Conservation (phyloP, 2,113 vertebrate species). For the Chiloscyllium plagiosum region DNA sequence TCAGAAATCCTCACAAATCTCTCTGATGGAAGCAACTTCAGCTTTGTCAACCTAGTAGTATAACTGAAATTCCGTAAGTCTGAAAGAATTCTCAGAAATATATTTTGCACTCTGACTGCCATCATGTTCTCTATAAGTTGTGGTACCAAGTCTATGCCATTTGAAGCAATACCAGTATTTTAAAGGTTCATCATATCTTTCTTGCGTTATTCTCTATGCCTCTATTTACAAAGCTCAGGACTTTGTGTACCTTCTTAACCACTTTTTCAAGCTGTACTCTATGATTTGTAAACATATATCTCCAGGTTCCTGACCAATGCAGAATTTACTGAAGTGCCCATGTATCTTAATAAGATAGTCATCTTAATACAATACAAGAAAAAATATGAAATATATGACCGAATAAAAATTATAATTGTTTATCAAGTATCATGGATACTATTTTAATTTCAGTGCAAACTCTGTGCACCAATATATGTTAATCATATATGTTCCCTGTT, state of each 20-base stretch:
- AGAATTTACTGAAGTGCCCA: neutral
- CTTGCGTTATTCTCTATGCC: neutral
- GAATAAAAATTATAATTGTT: neutral
- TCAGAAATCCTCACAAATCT: no score
- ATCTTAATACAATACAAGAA: neutral
- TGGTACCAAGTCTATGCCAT: no score
- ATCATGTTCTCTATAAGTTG: no score
- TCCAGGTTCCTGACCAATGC: neutral
- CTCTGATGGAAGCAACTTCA: no score
- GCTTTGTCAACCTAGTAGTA: no score
- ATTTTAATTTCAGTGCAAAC: neutral
- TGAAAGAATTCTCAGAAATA: no score
- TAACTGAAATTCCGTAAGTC: no score
- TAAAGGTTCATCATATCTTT: neutral
- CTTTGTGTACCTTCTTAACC: neutral
- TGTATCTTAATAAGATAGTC: neutral
- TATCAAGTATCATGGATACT: no score
- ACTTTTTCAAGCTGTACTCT: neutral
- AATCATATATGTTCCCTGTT: neutral
- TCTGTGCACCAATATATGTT: neutral
- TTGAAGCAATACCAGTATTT: no score
- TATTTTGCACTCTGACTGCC: no score
- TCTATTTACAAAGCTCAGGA: neutral
- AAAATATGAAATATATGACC: neutral
- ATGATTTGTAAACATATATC: neutral